Percentiles rank a stretch among this genome's conserved stretches.
phyloP scores from a whole-genome alignment of 1,140 invertebrate species.

The Halesus radiatus region DNA sequence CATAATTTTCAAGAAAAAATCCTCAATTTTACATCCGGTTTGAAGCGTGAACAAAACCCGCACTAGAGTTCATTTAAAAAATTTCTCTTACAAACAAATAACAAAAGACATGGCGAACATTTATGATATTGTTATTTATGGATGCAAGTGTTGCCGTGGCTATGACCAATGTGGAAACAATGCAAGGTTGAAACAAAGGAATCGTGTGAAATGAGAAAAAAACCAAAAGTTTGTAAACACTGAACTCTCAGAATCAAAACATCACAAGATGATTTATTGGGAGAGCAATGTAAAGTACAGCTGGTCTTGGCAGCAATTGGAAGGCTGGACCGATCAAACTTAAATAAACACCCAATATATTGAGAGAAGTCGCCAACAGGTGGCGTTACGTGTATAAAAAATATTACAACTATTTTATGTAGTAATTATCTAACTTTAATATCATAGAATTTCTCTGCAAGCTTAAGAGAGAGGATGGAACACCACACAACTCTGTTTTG shows the following conservation, averaged over 20 bases:
- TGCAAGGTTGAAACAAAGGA: constrained; percentile 39
- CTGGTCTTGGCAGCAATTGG: not conserved
- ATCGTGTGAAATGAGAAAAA: constrained; percentile 15
- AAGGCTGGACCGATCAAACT: too few relatives aligned
- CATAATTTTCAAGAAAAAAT: too few relatives aligned
- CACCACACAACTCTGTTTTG: too few relatives aligned
- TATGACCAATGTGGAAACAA: constrained; percentile 13
- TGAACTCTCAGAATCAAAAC: not conserved
- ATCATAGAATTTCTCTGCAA: too few relatives aligned
- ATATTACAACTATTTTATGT: too few relatives aligned
- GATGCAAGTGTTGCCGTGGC: constrained; percentile 15
- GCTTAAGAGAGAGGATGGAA: too few relatives aligned
- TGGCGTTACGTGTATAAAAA: too few relatives aligned
- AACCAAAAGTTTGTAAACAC: constrained; percentile 2
- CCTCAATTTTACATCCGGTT: too few relatives aligned
- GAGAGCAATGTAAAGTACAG: not conserved
- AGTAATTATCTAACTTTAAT: too few relatives aligned
- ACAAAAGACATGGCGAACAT: constrained; percentile 17
- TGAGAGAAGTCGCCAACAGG: too few relatives aligned
- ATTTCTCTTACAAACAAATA: constrained; percentile 8
- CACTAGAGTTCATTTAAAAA: not conserved
- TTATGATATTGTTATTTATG: not conserved
- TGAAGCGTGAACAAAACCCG: too few relatives aligned
- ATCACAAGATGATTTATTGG: constrained; percentile 14
- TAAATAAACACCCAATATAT: too few relatives aligned